Conservation (phyloP, 2,888 invertebrate genomes). For the Apocheima hispidaria region DNA sequence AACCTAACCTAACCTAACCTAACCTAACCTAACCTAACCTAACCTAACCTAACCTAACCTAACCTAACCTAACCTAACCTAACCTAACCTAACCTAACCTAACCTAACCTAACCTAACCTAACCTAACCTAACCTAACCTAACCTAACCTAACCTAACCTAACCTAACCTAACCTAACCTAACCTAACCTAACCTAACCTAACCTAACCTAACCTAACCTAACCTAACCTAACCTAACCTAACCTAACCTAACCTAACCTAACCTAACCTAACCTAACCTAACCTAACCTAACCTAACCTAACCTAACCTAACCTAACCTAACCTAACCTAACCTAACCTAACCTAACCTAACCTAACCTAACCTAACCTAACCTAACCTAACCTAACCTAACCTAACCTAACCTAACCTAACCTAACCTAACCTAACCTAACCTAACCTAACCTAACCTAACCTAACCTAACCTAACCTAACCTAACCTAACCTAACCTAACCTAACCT, state of each 20-base stretch:
- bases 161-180: background rate
- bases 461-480: too few species aligned
- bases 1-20: background rate
- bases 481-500: too few species aligned
- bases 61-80: background rate
- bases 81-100: conserved; percentile 3
- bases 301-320: conserved; percentile 35
- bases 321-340: conserved; percentile 31
- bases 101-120: conserved; percentile 30
- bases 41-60: background rate
- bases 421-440: too few species aligned
- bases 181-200: background rate
- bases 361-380: conserved; percentile 42
- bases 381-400: conserved; percentile 38
- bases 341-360: conserved; percentile 40
- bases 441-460: too few species aligned
- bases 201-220: background rate
- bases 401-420: conserved; percentile 21
- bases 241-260: conserved; percentile 37
- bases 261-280: conserved; percentile 40
- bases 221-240: conserved; percentile 1
- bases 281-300: conserved; percentile 43
- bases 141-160: conserved; percentile 15
- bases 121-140: conserved; percentile 18
- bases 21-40: background rate